Evolutionary conservation across 1,140 invertebrate genomes (phyloP).

Genomic region (honey bee (Apis mellifera)): Amel_HAv3.1 CM009942.2:8370001-8370500

Average conservation of each 20-base stretch:
- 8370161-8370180: neutral
- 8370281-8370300: neutral
- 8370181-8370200: neutral
- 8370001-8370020: neutral
- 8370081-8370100: neutral
- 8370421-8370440: slow-evolving; percentile 26
- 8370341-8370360: neutral
- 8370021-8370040: neutral
- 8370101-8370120: neutral
- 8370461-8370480: slow-evolving; percentile 7
- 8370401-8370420: neutral
- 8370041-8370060: neutral
- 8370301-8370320: neutral
- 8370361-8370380: neutral
- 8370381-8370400: neutral
- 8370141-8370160: slow-evolving; percentile 20
- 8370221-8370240: neutral
- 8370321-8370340: neutral
- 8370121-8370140: neutral
- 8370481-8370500: neutral
- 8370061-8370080: neutral
- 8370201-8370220: neutral
- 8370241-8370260: neutral
- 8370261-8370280: slow-evolving; percentile 20
- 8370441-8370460: neutral